phyloP scores from a whole-genome alignment of 2,113 vertebrate genomes.

The Herpailurus yagouaroundi region DNA sequence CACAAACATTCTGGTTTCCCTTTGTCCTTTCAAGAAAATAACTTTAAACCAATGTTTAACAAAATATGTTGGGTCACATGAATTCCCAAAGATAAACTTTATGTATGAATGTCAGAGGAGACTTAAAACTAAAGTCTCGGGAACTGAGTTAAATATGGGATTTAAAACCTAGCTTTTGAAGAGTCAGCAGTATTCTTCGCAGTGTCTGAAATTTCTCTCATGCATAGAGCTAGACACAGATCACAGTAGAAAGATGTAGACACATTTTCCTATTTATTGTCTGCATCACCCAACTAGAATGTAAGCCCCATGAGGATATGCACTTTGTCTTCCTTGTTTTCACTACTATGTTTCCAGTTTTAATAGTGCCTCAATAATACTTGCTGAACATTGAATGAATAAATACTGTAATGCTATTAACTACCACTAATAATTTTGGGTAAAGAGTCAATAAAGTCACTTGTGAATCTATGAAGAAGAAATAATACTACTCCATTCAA shows the following conservation, averaged over 20 bases:
- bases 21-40: conserved; percentile 85
- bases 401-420: background rate
- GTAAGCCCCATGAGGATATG: background rate
- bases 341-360: background rate
- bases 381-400: background rate
- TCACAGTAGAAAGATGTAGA: background rate
- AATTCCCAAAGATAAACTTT: conserved; percentile 83
- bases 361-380: background rate
- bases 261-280: background rate
- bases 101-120: conserved; percentile 76
- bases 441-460: background rate
- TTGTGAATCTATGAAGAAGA: background rate
- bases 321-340: background rate
- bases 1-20: conserved; percentile 85
- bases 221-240: background rate
- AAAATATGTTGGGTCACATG: conserved; percentile 54
- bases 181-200: background rate
- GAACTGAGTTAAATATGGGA: background rate
- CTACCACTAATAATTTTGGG: background rate
- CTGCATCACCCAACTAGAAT: background rate
- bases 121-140: conserved; percentile 54
- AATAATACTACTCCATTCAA: background rate
- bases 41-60: conserved; percentile 77
- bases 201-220: background rate
- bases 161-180: conserved; percentile 32